Conservation (phyloP, 2,888 invertebrate genomes). For the Helicoverpa assulta region DNA sequence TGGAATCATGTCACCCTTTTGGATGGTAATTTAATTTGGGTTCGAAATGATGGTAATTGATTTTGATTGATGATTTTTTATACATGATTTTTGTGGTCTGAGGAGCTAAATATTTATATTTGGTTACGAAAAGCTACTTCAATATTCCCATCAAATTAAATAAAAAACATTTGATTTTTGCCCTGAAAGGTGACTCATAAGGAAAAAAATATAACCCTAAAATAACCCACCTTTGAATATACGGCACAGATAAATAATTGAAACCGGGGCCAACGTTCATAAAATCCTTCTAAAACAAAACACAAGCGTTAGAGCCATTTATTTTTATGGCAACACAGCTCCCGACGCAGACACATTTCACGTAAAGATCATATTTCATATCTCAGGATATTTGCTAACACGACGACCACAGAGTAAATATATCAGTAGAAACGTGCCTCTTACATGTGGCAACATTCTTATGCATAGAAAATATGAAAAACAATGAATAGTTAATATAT, state of each 20-base stretch:
- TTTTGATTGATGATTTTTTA: no score
- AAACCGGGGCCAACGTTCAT: slow-evolving; percentile 2
- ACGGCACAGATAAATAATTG: neutral
- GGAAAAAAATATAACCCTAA: slow-evolving; percentile 1
- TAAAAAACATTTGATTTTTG: neutral
- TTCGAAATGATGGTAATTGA: no score
- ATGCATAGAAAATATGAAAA: slow-evolving; percentile 64
- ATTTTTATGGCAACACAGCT: slow-evolving; percentile 37
- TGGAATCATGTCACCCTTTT: no score
- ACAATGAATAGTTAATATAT: slow-evolving; percentile 61
- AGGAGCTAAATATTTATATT: no score
- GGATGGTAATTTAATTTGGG: no score
- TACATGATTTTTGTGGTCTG: no score
- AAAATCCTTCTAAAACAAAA: slow-evolving; percentile 14
- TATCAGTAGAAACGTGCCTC: slow-evolving; percentile 51
- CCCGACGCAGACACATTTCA: slow-evolving; percentile 46
- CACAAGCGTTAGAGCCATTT: slow-evolving; percentile 13
- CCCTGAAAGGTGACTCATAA: neutral
- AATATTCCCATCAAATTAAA: neutral
- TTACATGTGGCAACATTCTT: slow-evolving; percentile 45
- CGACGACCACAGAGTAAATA: slow-evolving; percentile 50
- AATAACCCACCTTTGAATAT: neutral
- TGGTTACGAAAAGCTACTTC: no score
- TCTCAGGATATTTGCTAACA: slow-evolving; percentile 46
- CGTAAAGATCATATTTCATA: slow-evolving; percentile 56